Base-by-base conservation (phyloP, 2,797 vertebrate species). In the Oreortyx pictus region DNA sequence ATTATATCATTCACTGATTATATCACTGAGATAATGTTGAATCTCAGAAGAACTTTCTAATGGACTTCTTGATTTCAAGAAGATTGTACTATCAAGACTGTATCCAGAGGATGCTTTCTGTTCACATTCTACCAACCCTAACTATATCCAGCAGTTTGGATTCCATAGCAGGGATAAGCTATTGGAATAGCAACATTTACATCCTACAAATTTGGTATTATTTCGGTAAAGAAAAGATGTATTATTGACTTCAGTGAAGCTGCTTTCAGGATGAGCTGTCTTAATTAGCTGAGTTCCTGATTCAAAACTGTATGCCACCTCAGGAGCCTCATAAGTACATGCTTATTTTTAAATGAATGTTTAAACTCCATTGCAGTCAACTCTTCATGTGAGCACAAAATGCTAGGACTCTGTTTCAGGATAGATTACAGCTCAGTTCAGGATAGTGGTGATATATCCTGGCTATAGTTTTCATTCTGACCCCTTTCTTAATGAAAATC, bases 1-100 rank as follows among this genome's bases (percentile, higher is more conserved):
- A 50, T 0, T 0, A 22, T 15, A 6, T 11, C 47, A 52, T 33
- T 60, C 35, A 64, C 1, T 60, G 72, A 29, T 71, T 57, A 27
- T 47, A 15, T 27, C 39, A 46, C 29, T 35, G 60, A 37, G 15
- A 46, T 9, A 33, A n/a, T 52, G 47, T 9, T 75, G 22, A 75
- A 88, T 60, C 16, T 47, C 77, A 73, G n/a, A 31, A 31, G 6
- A 82, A 29, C 3, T 33, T 79, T 33, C 20, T 62, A 66, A 64
- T 25, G 24, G 37, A 52, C 16, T 84, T 5, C 4, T 54, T 85
- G 43, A 54, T 76, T 56, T 66, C 43, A 78, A 70, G 44, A 60
- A 5, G 27, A 60, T 13, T 9, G 1, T 81, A 16, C 12, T 54
- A 43, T 31, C 50, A 52, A 0, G 1, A 29, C 12, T 71, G 11